phyloP scores from a whole-genome alignment of 2,113 vertebrate genomes.

The Eclectus roratus region DNA sequence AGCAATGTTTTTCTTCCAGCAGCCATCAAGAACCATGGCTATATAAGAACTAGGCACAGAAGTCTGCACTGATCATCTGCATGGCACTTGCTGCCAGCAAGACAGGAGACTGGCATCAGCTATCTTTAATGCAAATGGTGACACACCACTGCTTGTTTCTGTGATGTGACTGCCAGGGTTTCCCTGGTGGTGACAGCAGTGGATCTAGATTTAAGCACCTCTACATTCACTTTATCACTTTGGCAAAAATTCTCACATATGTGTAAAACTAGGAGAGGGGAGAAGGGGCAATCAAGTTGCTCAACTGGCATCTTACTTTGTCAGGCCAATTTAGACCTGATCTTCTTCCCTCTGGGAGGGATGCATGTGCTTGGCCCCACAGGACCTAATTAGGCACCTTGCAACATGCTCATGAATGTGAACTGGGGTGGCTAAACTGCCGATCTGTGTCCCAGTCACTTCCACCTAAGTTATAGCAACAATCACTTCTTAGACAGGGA shows the following conservation, averaged over 20 bases:
- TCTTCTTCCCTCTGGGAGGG: not conserved
- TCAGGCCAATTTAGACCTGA: not conserved
- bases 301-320: not conserved
- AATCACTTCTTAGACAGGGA: not conserved
- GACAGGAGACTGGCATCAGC: not conserved
- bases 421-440: not conserved
- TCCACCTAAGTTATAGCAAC: not conserved
- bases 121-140: not conserved
- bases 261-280: not conserved
- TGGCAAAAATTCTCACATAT: not conserved
- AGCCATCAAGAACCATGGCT: not conserved
- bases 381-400: not conserved
- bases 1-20: not conserved
- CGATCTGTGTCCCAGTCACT: not conserved
- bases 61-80: not conserved
- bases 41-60: not conserved
- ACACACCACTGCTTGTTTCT: not conserved
- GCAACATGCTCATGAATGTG: not conserved
- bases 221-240: not conserved
- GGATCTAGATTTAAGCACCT: not conserved
- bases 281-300: rapidly evolving
- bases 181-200: not conserved
- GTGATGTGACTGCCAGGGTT: not conserved
- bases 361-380: not conserved
- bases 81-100: not conserved